Evolutionary conservation across 2,888 invertebrate genomes (phyloP).

Genomic region (Sicus ferrugineus): DNA sequence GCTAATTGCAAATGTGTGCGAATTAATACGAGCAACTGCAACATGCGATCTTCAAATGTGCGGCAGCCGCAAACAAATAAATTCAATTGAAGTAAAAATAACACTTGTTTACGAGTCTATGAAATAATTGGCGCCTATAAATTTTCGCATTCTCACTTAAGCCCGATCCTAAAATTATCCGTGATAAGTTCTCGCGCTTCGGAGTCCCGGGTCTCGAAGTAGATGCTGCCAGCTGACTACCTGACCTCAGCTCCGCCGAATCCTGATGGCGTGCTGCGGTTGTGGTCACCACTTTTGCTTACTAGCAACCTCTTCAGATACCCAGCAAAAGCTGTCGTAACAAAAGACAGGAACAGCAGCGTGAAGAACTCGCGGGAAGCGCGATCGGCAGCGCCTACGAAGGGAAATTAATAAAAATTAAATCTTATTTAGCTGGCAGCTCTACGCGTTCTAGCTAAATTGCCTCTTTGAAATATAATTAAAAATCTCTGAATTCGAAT

Average conservation of each 20-base stretch:
- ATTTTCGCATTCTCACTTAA: background rate
- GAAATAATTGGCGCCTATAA: too few species aligned
- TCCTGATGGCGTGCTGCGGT: background rate
- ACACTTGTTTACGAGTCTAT: too few species aligned
- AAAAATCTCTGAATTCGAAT: too few species aligned
- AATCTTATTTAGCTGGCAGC: background rate
- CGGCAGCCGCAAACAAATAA: too few species aligned
- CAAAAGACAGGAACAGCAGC: background rate
- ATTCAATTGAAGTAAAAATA: too few species aligned
- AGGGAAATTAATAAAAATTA: background rate
- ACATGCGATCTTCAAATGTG: too few species aligned
- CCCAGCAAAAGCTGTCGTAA: background rate
- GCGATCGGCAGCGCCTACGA: background rate
- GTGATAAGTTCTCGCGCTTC: conserved; percentile 7
- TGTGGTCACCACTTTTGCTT: background rate
- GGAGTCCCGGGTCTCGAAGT: background rate
- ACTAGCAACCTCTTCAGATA: too few species aligned
- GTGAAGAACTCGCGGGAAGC: too few species aligned
- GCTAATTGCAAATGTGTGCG: too few species aligned
- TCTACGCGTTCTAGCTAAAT: too few species aligned
- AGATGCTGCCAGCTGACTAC: background rate
- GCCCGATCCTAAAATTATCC: background rate
- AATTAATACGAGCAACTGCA: too few species aligned
- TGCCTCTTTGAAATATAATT: too few species aligned
- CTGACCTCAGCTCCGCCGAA: background rate